Base-by-base conservation (phyloP, 2,888 invertebrate genomes). In the Gnatocerus cornutus region DNA sequence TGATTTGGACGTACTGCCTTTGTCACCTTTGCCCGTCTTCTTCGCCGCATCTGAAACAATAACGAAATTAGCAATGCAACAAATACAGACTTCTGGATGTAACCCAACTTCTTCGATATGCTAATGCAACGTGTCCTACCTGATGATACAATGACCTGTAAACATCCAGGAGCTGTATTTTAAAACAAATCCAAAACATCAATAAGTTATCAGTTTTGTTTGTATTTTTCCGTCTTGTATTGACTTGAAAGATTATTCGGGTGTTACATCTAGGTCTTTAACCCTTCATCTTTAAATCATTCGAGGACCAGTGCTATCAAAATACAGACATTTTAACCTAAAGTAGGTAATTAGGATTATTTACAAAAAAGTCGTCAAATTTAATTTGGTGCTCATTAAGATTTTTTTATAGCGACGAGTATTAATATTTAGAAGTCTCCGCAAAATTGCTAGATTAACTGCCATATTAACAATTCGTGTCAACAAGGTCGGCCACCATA, bases 21-120 rank as follows among this genome's bases (percentile, higher is more conserved):
- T 69, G 12, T 69, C 64, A n/a, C 63, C 21, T 27, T 64, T 69
- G 30, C 41, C 43, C 39, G 12, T 69, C 58, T 69, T 69, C 64
- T 69, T 69, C 39, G 27, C 30, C 8, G 39, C 9, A 10, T 64
- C 69, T 69, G 43, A 30, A 69, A 69, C 33, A n/a, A 33, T 6
- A 9, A 2, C 33, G 2, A 33, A 33, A 33, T 33, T 33, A 33
- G 33, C n/a, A 21, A 21, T 21, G 21, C 4, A 21, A 33, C 33
- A 33, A 33, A 33, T 7, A 33, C 1, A 33, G n/a, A 33, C 6
- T n/a, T 33, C 21, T 2, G 6, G n/a, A 2, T 33, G 7, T 33
- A n/a, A 33, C 33, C 6, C 7, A 33, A 33, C 33, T 33, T 33
- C 6, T 2, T n/a, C n/a, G 6, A 33, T 7, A 33, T 33, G 33